These are phyloP conservation scores for Ectobius pallidus DNA, from an alignment of 2,888 invertebrate species.

Conservation along the genomic window DNA sequence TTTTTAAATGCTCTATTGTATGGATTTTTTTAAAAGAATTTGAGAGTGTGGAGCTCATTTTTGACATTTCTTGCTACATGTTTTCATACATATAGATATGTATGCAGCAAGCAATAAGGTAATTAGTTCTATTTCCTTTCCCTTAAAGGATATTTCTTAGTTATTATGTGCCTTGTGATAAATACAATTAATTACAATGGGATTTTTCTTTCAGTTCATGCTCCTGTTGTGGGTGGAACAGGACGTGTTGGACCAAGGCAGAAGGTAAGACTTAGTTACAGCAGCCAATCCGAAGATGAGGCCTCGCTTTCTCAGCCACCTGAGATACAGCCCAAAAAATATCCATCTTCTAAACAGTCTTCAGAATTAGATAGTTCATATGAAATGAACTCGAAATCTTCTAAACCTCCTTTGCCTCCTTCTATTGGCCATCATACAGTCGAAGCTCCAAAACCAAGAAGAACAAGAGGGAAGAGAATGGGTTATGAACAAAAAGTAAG, in stretches of 20 bases:
- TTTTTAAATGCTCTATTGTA: too few species aligned
- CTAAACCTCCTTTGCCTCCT: conserved; percentile 32
- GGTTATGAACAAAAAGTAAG: not conserved
- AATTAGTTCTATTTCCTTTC: too few species aligned
- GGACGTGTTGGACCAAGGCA: conserved; percentile 56
- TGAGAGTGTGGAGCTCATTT: too few species aligned
- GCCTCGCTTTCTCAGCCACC: not conserved
- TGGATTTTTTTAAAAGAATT: too few species aligned
- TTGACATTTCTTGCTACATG: too few species aligned
- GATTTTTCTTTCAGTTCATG: conserved; percentile 51
- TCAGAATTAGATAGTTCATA: not conserved
- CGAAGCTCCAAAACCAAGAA: conserved; percentile 11
- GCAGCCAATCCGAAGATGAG: conserved; percentile 38
- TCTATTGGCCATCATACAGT: not conserved
- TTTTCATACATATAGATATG: too few species aligned
- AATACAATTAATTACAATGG: too few species aligned
- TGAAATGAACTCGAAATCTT: not conserved
- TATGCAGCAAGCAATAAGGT: too few species aligned
- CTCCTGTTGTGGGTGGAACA: conserved; percentile 54
- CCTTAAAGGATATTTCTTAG: too few species aligned
- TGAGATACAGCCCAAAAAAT: not conserved
- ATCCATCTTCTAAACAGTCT: not conserved
- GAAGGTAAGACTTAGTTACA: conserved; percentile 40
- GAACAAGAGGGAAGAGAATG: not conserved
- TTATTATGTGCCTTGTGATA: too few species aligned